Evolutionary conservation across 2,888 invertebrate species (phyloP).

Genomic region (Megastigmus dorsalis): DNA sequence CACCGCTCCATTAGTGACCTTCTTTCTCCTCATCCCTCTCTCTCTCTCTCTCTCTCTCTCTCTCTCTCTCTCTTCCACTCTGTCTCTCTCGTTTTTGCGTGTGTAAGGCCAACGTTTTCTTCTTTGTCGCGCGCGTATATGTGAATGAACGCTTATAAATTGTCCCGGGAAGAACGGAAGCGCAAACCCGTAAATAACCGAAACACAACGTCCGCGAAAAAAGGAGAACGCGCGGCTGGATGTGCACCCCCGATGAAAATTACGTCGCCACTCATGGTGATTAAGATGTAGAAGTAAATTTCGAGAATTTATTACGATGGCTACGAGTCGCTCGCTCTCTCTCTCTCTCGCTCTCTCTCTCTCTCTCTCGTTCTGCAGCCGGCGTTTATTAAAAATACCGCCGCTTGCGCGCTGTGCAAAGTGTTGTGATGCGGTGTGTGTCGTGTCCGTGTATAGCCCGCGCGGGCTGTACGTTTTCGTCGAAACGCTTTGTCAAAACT

Average conservation of each 20-base stretch:
- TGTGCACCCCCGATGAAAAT: constrained; percentile 31
- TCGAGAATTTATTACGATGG: constrained; percentile 22
- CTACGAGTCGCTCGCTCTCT: neutral
- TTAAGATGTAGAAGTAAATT: constrained; percentile 44
- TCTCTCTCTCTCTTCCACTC: neutral
- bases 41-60: neutral
- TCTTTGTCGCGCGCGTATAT: neutral
- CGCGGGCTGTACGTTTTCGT: too few species aligned
- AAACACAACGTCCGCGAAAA: neutral
- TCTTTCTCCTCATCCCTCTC: constrained; percentile 1
- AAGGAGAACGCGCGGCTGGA: too few species aligned
- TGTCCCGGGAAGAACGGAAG: constrained; percentile 7
- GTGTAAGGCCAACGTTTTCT: too few species aligned
- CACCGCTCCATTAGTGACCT: constrained; percentile 38
- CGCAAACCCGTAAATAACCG: constrained; percentile 41
- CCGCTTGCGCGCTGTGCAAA: too few species aligned
- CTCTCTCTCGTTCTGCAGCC: too few species aligned
- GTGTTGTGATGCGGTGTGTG: too few species aligned
- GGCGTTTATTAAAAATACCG: constrained; percentile 26
- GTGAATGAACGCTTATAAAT: constrained; percentile 19
- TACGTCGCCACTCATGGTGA: constrained; percentile 45
- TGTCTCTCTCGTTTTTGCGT: neutral
- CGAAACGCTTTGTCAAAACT: neutral
- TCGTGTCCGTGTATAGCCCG: too few species aligned
- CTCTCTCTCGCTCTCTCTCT: neutral